Base-by-base conservation (phyloP, 1,140 invertebrate species). In the Megalonaias nervosa region DNA sequence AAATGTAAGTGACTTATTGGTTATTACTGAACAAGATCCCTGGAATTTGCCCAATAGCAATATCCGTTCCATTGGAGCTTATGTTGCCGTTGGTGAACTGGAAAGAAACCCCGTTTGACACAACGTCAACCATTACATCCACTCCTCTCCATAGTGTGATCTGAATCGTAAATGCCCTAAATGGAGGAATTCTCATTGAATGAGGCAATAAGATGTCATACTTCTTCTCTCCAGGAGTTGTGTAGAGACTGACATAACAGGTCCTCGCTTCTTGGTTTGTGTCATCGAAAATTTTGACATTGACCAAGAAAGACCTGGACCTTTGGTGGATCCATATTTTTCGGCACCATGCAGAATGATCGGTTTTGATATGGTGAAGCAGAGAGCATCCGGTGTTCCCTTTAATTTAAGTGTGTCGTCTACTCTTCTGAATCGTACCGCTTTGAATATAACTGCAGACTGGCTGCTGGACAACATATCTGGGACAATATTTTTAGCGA, bases 111-210 rank as follows among this genome's bases (percentile, higher is more conserved):
- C 74, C 56, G 14, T 78, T 61, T 11, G 61, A 67, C 21, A 69
- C 62, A n/a, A 67, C 62, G 13, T 65, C 56, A 11, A 67, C 16
- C 21, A 59, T 48, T n/a, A 71, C 75, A 17, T 70, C 76, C 2
- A 75, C 66, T 26, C 81, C 80, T 68, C 73, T 81, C n/a, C 48
- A 19, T n/a, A 55, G n/a, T n/a, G n/a, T n/a, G n/a, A n/a, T 55
- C 70, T 62, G 19, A 9, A 73, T 55, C 19, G 76, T 78, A 59
- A 78, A 78, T 9, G 69, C 21, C 21, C 76, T 70, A 14, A 66
- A 16, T 14, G 76, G 70, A 17, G 76, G 76, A 21, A 78, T 64
- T 15, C 71, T 19, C 19, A 78, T 59, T n/a, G 70, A 71, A 31
- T 70, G 61, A 48, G 66, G 21, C 31, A 73, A 78, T 26, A 73